Conservation (phyloP, 2,113 vertebrate species). For the Solea solea region DNA sequence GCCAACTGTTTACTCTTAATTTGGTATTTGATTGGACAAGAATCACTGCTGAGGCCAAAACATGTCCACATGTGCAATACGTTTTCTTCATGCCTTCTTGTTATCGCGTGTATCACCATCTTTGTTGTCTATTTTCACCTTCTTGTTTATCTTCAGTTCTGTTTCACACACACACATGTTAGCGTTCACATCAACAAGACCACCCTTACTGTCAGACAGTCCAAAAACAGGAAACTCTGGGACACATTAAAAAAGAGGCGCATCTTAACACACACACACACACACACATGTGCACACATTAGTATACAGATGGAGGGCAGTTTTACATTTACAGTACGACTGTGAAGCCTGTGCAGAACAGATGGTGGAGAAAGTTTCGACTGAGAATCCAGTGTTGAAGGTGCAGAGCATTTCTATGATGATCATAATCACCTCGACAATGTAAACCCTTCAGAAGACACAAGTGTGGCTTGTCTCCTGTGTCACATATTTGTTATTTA, state of each 20-base stretch:
- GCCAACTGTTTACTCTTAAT: too few species aligned
- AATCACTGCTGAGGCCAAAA: too few species aligned
- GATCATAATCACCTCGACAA: too few species aligned
- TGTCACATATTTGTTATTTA: too few species aligned
- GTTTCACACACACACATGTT: neutral
- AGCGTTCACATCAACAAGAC: constrained; percentile 7
- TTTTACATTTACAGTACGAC: neutral
- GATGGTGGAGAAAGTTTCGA: neutral
- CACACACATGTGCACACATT: neutral
- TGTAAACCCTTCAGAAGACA: too few species aligned
- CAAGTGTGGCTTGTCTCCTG: too few species aligned
- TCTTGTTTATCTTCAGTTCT: neutral
- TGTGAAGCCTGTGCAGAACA: neutral
- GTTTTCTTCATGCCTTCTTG: too few species aligned
- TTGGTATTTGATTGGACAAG: too few species aligned
- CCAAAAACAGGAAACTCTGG: constrained; percentile 45
- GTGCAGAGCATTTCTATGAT: too few species aligned
- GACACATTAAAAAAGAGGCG: constrained; percentile 26
- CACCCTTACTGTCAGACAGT: constrained; percentile 7
- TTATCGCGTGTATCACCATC: neutral
- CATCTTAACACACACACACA: constrained; percentile 1
- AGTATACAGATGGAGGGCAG: constrained; percentile 10
- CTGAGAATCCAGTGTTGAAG: too few species aligned
- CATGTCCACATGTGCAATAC: too few species aligned
- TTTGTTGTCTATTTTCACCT: constrained; percentile 3